Evolutionary conservation across 2,113 vertebrate genomes (phyloP), one percentile per base, ranked within the genome.

Genomic region (Heterotis niloticus): DNA sequence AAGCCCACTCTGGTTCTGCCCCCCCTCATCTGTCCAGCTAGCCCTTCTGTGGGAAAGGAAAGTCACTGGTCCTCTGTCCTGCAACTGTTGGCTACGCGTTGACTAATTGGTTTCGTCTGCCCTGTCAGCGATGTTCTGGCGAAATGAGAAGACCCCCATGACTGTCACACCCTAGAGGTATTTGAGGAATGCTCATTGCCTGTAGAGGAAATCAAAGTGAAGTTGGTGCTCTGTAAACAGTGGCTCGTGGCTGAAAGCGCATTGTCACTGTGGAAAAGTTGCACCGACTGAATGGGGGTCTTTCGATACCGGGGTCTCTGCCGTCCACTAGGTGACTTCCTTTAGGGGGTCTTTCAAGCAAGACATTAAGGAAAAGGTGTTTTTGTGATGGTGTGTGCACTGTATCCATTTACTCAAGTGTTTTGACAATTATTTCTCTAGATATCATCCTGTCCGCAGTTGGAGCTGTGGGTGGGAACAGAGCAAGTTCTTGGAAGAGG

Each of bases 21-120:
- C 7, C 52, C 7, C 16, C 26, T 78, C 51, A 64, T 10, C 23
- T 28, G 77, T 62, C 34, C 65, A 70, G 7, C 66, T 44, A 20
- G 34, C 18, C 62, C 59, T 75, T 44, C 34, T 34, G 59, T 75
- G 57, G 28, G 54, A 44, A 60, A 44, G 26, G 17, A 28, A 60
- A 64, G 59, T 18, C 26, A 14, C 14, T 29, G 51, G 67, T n/a
- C 12, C 67, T 7, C 66, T 34, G 18, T 70, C 29, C 67, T 29
- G 14, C 24, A 70, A 60, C 5, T 29, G 9, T 56, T 71, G 67
- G 26, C 24, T 34, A 13, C 56, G 60, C n/a, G 13, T 5, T 57
- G 29, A 62, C 1, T 77, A 77, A 67, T 69, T 78, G 67, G 20
- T 69, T 5, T 56, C 56, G 54, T 60, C 56, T 62, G 67, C 24